phyloP scores from a whole-genome alignment of 2,797 vertebrate species.

The Gallinago nigripennis region DNA sequence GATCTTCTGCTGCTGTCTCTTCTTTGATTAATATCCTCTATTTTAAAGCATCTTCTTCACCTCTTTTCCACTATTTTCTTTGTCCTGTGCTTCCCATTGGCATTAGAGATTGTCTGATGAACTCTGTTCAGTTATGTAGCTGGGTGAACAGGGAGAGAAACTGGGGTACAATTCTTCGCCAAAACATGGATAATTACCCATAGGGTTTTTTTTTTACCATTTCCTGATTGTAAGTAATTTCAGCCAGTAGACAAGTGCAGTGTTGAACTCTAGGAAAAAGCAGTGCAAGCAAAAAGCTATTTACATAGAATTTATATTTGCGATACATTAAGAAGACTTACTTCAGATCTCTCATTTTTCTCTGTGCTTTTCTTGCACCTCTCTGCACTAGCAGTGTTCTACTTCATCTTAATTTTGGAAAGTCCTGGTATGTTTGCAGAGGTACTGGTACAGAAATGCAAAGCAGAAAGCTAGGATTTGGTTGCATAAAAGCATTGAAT shows the following conservation, averaged over 20 bases:
- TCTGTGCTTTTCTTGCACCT: neutral
- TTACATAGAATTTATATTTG: neutral
- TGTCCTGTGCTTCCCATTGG: neutral
- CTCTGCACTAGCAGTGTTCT: neutral
- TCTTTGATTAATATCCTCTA: neutral
- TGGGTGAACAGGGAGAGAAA: neutral
- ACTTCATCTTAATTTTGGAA: neutral
- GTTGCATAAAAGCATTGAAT: neutral
- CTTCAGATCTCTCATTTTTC: neutral
- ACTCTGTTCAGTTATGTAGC: neutral
- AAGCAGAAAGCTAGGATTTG: neutral
- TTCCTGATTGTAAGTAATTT: neutral
- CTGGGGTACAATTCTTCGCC: neutral
- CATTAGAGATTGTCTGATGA: neutral
- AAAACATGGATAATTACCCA: neutral
- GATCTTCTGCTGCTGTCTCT: neutral
- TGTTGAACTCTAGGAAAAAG: neutral
- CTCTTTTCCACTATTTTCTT: neutral
- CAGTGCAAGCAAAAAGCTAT: neutral
- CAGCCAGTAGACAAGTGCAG: neutral
- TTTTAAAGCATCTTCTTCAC: neutral
- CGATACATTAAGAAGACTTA: neutral
- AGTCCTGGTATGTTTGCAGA: neutral
- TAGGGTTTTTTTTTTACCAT: neutral
- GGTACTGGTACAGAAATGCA: neutral